These are phyloP conservation scores for Nephila pilipes DNA, from an alignment of 1,140 invertebrate genomes.

Conservation along the genomic window DNA sequence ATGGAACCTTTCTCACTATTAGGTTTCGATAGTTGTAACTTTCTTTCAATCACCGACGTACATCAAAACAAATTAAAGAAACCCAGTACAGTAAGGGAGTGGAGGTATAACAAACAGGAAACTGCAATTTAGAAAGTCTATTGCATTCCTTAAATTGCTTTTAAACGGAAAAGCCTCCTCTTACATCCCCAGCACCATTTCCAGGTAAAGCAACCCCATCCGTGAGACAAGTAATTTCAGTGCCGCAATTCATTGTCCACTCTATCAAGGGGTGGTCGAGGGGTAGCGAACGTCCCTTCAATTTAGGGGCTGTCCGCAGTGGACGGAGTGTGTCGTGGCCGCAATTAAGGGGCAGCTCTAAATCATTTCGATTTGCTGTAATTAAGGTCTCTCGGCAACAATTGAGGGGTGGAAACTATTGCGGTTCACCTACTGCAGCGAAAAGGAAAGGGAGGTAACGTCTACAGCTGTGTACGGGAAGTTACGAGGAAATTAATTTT, in stretches of 20 bases:
- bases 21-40: neutral
- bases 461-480: neutral
- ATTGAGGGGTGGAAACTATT: conserved; percentile 56
- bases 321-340: conserved; percentile 60
- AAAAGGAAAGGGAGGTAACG: neutral
- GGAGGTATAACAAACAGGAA: conserved; percentile 1
- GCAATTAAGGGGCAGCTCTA: conserved; percentile 70
- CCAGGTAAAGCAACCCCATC: conserved; percentile 7
- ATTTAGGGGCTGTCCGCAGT: conserved; percentile 74
- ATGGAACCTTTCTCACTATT: neutral
- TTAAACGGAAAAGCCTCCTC: conserved; percentile 5
- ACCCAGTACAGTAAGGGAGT: neutral
- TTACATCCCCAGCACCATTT: neutral
- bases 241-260: conserved; percentile 69
- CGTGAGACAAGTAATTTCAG: conserved; percentile 62
- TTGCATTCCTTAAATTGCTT: conserved; percentile 71
- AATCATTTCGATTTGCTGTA: conserved; percentile 76
- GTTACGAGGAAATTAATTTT: neutral
- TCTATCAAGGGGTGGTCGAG: conserved; percentile 19
- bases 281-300: conserved; percentile 36
- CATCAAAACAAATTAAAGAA: conserved; percentile 13
- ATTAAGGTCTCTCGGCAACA: conserved; percentile 75
- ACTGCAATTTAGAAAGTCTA: conserved; percentile 29
- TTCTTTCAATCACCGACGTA: neutral
- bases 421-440: conserved; percentile 30